Evolutionary conservation across 2,888 invertebrate genomes (phyloP), one percentile per base, ranked within the genome.

Genomic region (Silvanus unidentatus): DNA sequence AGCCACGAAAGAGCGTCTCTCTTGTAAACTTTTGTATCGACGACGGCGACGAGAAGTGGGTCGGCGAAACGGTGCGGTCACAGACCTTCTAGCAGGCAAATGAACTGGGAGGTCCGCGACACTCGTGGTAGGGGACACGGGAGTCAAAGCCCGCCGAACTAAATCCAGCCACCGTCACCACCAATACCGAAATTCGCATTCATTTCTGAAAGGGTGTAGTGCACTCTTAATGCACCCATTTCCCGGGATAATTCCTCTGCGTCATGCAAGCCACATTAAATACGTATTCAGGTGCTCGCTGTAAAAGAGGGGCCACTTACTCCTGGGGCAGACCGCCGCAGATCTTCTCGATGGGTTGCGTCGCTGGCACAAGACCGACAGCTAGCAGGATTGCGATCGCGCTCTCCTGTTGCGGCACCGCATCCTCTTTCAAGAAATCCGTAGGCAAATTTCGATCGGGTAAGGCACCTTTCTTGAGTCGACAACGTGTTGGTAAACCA

Each of bases 341-440:
- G 27, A 47, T 52, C 45, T 65, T 59, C 37, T 44, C 46, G 5
- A 49, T 48, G 10, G 43, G 45, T 43, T 48, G 55, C 1, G 43
- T 48, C 11, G 71, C 68, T 35, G 78, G 78, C 51, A 75, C 74
- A 36, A 79, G 68, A 12, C 78, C 78, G 22, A 79, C 74, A 32
- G 78, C 78, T 40, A 77, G 64, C 39, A 78, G 67, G 37, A 79
- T 72, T 49, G 76, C 76, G 59, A 77, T 73, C 48, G 65, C 68
- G 44, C 66, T 67, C 16, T 62, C 62, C 14, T 52, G 54, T 10
- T 39, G 28, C 4, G 53, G 50, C 27, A 62, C 60, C 5, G 14
- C 14, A 16, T 66, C 65, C 38, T 67, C 65, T 47, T 59, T 60
- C 34, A 60, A 46, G 30, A 58, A 56, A 42, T 65, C 63, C 10